Evolutionary conservation across 1,140 invertebrate genomes (phyloP).

Genomic region (Acromyrmex echinatior): DNA sequence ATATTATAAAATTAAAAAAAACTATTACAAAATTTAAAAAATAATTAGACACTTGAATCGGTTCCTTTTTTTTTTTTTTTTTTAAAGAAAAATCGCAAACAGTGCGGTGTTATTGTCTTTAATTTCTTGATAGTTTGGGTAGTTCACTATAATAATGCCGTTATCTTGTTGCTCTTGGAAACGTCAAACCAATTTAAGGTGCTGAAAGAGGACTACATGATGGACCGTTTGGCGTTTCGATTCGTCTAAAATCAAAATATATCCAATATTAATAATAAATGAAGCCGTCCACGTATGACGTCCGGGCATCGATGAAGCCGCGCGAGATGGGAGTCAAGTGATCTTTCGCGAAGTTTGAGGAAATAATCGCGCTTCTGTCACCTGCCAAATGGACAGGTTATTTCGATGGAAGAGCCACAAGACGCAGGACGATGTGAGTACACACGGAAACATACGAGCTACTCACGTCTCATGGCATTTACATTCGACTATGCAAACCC

Average conservation of each 20-base stretch:
- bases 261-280: neutral
- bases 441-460: neutral
- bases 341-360: neutral
- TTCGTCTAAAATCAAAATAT: constrained; percentile 9
- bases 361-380: constrained; percentile 16
- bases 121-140: neutral
- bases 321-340: constrained; percentile 16
- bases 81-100: neutral
- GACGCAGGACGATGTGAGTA: constrained; percentile 82
- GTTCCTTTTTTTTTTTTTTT: neutral
- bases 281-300: constrained; percentile 47
- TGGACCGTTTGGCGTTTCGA: neutral
- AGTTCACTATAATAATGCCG: neutral
- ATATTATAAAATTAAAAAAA: neutral
- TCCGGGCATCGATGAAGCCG: neutral
- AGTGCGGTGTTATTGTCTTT: neutral
- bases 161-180: neutral
- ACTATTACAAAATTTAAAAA: neutral
- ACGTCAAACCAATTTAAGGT: neutral
- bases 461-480: constrained; percentile 53
- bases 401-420: constrained; percentile 84
- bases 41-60: neutral
- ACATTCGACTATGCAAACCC: constrained; percentile 72
- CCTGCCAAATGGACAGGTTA: constrained; percentile 80
- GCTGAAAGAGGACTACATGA: neutral